Conservation (phyloP, 2,797 vertebrate genomes). For the Argyrosomus regius region DNA sequence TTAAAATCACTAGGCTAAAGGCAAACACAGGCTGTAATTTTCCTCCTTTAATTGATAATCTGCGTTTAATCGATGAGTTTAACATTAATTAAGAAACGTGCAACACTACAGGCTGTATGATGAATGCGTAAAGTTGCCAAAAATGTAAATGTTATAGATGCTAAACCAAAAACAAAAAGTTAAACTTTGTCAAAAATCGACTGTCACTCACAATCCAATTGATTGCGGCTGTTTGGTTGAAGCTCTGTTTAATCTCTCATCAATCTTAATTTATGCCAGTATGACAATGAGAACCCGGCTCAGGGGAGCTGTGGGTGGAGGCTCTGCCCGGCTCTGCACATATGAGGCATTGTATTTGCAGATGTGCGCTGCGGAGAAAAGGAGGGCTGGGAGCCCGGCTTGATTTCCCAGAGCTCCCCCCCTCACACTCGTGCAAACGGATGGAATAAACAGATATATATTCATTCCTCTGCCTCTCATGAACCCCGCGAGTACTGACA, state of each 20-base stretch:
- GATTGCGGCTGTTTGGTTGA: constrained; percentile 88
- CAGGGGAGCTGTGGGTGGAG: constrained; percentile 88
- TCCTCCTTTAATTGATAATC: neutral
- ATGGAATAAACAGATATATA: constrained; percentile 92
- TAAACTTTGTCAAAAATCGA: constrained; percentile 83
- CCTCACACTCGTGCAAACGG: constrained; percentile 79
- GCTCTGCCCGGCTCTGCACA: constrained; percentile 88
- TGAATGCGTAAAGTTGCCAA: neutral
- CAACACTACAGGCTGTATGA: neutral
- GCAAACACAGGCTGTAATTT: neutral
- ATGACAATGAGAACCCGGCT: constrained; percentile 93
- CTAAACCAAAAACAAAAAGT: constrained; percentile 8
- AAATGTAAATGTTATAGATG: neutral
- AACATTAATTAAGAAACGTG: neutral
- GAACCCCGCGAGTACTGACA: constrained; percentile 90
- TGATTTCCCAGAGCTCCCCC: constrained; percentile 93
- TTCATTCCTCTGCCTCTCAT: constrained; percentile 87
- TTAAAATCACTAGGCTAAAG: neutral
- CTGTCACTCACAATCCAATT: constrained; percentile 89
- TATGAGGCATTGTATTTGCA: constrained; percentile 79
- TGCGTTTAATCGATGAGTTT: neutral
- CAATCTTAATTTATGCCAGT: constrained; percentile 98
- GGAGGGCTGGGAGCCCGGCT: constrained; percentile 75
- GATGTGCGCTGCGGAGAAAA: constrained; percentile 60
- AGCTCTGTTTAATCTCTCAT: constrained; percentile 94